These are phyloP conservation scores for Gobio gobio DNA, from an alignment of 2,113 vertebrate genomes.

Conservation along the genomic window DNA sequence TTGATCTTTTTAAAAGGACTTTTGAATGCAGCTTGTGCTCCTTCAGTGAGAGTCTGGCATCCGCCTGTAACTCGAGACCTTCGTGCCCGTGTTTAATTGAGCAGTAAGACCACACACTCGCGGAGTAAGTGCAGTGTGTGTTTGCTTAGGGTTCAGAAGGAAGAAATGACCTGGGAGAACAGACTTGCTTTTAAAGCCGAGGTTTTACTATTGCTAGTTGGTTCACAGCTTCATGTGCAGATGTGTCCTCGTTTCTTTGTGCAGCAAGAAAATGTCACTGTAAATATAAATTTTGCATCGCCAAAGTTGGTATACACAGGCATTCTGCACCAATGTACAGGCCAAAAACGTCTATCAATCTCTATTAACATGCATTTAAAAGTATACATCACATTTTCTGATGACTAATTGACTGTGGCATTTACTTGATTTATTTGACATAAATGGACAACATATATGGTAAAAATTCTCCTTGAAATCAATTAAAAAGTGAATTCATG, in stretches of 20 bases:
- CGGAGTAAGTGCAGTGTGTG: neutral
- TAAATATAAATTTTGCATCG: no score
- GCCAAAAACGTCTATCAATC: no score
- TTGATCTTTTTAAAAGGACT: neutral
- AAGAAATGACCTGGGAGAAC: no score
- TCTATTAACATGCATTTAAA: neutral
- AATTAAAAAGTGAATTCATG: neutral
- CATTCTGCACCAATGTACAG: no score
- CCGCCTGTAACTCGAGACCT: neutral
- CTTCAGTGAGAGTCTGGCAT: neutral
- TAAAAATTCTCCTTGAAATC: neutral
- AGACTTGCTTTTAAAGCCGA: neutral
- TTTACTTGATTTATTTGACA: neutral
- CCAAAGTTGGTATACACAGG: no score
- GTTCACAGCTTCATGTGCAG: neutral
- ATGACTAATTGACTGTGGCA: no score
- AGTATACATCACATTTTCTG: no score
- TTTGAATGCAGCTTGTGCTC: neutral
- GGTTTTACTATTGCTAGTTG: neutral
- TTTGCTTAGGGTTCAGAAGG: no score
- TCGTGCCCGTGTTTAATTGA: neutral
- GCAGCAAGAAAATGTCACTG: no score
- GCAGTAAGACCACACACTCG: conserved; percentile 9
- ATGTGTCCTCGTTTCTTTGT: neutral
- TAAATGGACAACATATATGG: neutral